Percentiles rank a stretch among this genome's conserved stretches.
Conservation (phyloP, 2,113 vertebrate genomes). For the Perca flavescens region DNA sequence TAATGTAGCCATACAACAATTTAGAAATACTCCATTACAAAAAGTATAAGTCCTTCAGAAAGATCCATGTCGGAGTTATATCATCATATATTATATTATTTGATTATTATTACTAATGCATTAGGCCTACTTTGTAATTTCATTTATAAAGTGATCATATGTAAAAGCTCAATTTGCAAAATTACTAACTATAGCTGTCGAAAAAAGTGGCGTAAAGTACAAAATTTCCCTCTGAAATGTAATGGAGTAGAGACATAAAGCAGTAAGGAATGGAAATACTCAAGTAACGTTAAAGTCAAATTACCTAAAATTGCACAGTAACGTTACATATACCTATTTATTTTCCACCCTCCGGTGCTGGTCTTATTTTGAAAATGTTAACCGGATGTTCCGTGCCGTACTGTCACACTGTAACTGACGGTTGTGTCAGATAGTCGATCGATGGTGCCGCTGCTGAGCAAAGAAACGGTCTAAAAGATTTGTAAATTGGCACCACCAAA, state of each 20-base stretch:
- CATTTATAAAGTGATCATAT: not conserved
- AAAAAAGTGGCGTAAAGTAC: not conserved
- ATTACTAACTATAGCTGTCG: not conserved
- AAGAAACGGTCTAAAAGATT: conserved; percentile 51
- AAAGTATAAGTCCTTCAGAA: not conserved
- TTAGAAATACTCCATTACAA: not conserved
- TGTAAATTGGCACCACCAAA: conserved; percentile 11
- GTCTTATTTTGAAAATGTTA: conserved; percentile 35
- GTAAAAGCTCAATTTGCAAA: not conserved
- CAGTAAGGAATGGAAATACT: not conserved
- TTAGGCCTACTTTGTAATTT: not conserved
- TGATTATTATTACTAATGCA: not conserved
- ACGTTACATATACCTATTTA: no score
- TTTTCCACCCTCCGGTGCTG: no score
- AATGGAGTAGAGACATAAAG: not conserved
- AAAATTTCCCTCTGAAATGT: no score
- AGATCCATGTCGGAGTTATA: not conserved
- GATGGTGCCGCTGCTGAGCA: conserved; percentile 48
- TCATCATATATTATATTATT: not conserved
- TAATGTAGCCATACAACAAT: not conserved
- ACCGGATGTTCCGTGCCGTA: conserved; percentile 10
- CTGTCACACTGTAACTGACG: not conserved
- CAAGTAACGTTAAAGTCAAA: not conserved
- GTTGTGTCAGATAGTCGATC: conserved; percentile 50
- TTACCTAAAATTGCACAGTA: not conserved